Evolutionary conservation across 1,140 invertebrate genomes (phyloP), one percentile per base, ranked within the genome.

Genomic region (Agrypnia vestita): DNA sequence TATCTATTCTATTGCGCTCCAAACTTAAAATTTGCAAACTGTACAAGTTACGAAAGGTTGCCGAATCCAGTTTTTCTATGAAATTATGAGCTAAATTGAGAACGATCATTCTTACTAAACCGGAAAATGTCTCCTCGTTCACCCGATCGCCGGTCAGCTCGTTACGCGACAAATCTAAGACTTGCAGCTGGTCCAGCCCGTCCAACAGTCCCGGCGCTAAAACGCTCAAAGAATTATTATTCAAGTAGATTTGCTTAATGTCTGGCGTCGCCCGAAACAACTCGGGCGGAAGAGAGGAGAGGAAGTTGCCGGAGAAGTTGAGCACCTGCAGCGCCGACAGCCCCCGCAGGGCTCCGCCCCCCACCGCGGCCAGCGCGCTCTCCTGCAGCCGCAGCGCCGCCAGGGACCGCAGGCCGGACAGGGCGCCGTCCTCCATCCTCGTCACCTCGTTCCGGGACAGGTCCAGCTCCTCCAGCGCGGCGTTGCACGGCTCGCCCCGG

Each of bases 111-210:
- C 93, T 90, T 0, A 93, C 90, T 35, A 96, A 89, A 12, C 93
- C 93, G 21, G 92, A 90, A 87, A 96, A 96, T 46, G 94, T 95
- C 79, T 95, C 93, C 17, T 92, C 90, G 84, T 95, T 94, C 43
- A 95, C 93, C 95, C 93, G 96, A 72, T 91, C 92, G 87, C 91
- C 94, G 67, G 93, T 94, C n/a, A 97, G 86, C 84, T 93, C 91
- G 86, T 97, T 97, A 79, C 89, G 86, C 15, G 94, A 94, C 44
- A 97, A 87, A 86, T 97, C 95, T 47, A 97, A 88, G 15, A 93
- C 90, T 86, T 94, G 92, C 25, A 98, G 88, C 84, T 95, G 92
- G 79, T 94, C 92, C 77, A 97, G 90, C 13, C 93, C 92, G 82
- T 93, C 93, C 80, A 97, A 91, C 13, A 96, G 84, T 1, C 94